Conservation (phyloP, 2,797 vertebrate genomes). For the Melanotaenia pygmaea region DNA sequence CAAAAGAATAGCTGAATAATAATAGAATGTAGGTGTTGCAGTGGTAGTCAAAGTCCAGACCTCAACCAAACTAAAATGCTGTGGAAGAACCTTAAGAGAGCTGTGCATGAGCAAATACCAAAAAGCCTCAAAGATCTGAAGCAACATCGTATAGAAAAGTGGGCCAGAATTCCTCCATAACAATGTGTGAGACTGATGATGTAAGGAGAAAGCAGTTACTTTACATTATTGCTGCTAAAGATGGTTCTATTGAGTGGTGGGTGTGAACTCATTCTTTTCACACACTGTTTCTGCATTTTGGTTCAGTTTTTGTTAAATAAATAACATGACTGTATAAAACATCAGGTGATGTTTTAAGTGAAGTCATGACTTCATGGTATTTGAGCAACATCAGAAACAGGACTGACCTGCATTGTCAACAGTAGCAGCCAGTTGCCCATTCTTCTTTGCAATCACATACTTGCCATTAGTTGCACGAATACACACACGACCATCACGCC, state of each 20-base stretch:
- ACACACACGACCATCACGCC: constrained; percentile 90
- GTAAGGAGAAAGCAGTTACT: too few relatives aligned
- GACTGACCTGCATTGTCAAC: constrained; percentile 89
- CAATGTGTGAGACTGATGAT: too few relatives aligned
- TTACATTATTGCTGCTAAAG: too few relatives aligned
- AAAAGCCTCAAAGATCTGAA: too few relatives aligned
- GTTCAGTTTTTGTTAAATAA: too few relatives aligned
- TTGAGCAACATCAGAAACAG: background rate
- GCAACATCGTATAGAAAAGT: too few relatives aligned
- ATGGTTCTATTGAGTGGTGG: too few relatives aligned
- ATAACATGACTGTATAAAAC: too few relatives aligned
- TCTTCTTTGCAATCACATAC: constrained; percentile 94
- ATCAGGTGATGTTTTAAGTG: too few relatives aligned
- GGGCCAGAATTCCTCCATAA: too few relatives aligned
- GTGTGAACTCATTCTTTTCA: too few relatives aligned
- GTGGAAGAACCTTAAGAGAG: background rate
- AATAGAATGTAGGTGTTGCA: background rate
- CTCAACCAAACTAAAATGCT: background rate
- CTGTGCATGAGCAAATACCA: background rate
- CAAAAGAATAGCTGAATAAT: background rate
- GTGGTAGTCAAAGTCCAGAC: background rate
- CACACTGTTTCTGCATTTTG: too few relatives aligned
- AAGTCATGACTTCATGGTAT: background rate
- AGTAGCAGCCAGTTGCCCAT: constrained; percentile 93
- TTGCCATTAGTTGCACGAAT: constrained; percentile 92